Conservation (phyloP, 2,113 vertebrate genomes). For the Semicossyphus pulcher region DNA sequence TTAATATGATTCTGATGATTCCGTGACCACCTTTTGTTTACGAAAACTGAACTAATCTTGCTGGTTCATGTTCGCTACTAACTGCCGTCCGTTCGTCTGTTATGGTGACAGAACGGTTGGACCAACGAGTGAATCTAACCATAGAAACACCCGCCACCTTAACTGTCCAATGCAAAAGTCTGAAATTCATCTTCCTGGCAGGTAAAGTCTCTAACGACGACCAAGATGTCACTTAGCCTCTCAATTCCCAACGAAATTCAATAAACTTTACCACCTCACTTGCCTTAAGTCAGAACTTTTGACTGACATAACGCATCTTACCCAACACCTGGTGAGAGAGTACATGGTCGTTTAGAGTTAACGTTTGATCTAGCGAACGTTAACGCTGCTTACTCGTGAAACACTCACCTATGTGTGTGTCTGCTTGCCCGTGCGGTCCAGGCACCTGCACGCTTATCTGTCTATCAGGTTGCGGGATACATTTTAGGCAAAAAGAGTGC, state of each 20-base stretch:
- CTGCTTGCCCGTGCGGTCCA: slow-evolving; percentile 90
- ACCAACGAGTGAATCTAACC: too few species aligned
- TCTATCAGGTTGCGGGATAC: slow-evolving; percentile 92
- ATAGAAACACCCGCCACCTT: too few species aligned
- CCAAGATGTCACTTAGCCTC: too few species aligned
- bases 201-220: background rate
- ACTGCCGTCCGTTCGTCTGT: background rate
- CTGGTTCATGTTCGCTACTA: background rate
- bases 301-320: background rate
- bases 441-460: slow-evolving; percentile 93
- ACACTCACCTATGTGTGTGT: slow-evolving; percentile 93
- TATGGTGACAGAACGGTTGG: too few species aligned
- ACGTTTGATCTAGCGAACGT: background rate
- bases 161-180: background rate
- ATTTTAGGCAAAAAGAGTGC: slow-evolving; percentile 96
- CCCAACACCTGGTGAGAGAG: background rate
- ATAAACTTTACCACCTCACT: background rate
- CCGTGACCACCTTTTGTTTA: background rate
- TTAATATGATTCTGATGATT: background rate
- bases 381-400: background rate
- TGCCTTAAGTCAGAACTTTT: background rate
- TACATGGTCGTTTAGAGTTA: background rate
- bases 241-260: background rate
- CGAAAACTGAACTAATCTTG: background rate
- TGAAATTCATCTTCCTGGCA: background rate